Percentiles rank a stretch among this genome's conserved stretches.
These are phyloP conservation scores for Desmophyllum pertusum DNA, from an alignment of 92 coral and sea anemone genomes.

Conservation along the genomic window DNA sequence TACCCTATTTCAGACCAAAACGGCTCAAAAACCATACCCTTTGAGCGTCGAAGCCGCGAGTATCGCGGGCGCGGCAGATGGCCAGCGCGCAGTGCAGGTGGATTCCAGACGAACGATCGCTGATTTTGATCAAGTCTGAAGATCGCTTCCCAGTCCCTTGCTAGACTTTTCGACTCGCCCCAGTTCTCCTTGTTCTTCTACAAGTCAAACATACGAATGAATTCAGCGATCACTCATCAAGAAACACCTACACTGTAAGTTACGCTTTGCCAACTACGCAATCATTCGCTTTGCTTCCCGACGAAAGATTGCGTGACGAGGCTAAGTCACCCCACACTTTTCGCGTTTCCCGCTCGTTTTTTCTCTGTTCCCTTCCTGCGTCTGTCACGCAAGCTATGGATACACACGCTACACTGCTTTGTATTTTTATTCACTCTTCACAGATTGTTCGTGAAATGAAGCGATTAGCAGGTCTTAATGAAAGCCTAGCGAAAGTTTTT, in stretches of 20 bases:
- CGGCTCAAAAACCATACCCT: too few relatives aligned
- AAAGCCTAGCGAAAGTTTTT: slow-evolving; percentile 49
- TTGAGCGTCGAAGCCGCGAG: too few relatives aligned
- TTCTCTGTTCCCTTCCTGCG: background rate
- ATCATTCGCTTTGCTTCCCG: background rate
- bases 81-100: too few relatives aligned
- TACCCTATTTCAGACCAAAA: too few relatives aligned
- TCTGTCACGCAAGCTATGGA: background rate
- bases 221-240: too few relatives aligned
- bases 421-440: background rate
- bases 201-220: too few relatives aligned
- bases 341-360: background rate
- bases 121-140: too few relatives aligned
- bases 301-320: background rate
- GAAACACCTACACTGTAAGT: background rate
- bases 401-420: background rate
- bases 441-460: slow-evolving; percentile 75
- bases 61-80: too few relatives aligned
- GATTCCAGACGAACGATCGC: too few relatives aligned
- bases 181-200: background rate
- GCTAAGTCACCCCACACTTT: background rate
- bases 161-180: background rate
- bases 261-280: background rate
- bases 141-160: too few relatives aligned
- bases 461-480: slow-evolving; percentile 56